Conservation (phyloP, 1,140 invertebrate genomes). For the Rhopalosiphum maidis region DNA sequence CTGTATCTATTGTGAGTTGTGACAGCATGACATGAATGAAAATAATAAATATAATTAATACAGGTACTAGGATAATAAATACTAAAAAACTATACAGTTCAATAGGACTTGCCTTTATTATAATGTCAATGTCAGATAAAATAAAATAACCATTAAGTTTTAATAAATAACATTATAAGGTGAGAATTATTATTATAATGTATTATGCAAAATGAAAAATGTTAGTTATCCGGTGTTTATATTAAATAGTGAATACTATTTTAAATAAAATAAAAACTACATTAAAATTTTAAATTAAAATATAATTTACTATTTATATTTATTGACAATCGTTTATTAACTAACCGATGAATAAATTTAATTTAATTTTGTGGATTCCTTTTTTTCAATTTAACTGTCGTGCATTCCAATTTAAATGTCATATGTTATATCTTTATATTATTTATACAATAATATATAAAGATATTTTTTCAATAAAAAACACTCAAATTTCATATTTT, state of each 20-base stretch:
- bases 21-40: conserved; percentile 7
- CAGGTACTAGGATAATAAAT: not conserved
- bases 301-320: not conserved
- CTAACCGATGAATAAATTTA: not conserved
- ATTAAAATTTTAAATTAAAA: not conserved
- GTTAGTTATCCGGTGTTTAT: not conserved
- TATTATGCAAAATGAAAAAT: not conserved
- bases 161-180: not conserved
- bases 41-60: conserved; percentile 3
- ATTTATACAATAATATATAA: not conserved
- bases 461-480: not conserved
- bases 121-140: not conserved
- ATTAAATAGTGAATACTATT: no score
- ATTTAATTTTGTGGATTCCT: not conserved
- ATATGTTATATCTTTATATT: not conserved
- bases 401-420: not conserved
- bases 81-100: not conserved
- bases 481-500: not conserved
- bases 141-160: not conserved
- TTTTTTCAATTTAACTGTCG: not conserved
- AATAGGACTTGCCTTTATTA: not conserved
- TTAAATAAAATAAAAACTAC: not conserved
- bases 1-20: not conserved
- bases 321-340: not conserved
- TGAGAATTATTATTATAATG: not conserved